Conservation (phyloP, 2,888 invertebrate genomes). For the Troglohyphantes excavatus region DNA sequence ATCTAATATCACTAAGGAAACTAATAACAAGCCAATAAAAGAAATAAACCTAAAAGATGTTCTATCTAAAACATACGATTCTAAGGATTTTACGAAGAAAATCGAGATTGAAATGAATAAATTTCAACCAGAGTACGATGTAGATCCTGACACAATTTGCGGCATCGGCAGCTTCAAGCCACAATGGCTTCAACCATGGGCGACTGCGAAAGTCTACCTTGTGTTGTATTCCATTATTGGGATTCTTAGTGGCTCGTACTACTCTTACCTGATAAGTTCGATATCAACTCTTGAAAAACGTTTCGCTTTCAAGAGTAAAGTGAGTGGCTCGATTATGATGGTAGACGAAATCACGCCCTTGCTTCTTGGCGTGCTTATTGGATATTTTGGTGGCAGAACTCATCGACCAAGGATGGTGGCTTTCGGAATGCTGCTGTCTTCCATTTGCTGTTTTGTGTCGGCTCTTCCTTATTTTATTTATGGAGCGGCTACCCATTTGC, state of each 20-base stretch:
- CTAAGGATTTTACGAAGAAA: conserved; percentile 3
- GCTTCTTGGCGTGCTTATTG: conserved; percentile 70
- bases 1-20: neutral
- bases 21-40: neutral
- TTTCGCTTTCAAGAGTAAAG: conserved; percentile 79
- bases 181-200: conserved; percentile 78
- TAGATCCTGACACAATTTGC: conserved; percentile 71
- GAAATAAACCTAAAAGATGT: conserved; percentile 17
- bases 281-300: conserved; percentile 79
- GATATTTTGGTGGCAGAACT: conserved; percentile 78
- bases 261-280: conserved; percentile 75
- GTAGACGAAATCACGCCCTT: conserved; percentile 78
- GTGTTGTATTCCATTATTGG: conserved; percentile 76
- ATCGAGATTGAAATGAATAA: conserved; percentile 4
- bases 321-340: conserved; percentile 78
- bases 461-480: conserved; percentile 79
- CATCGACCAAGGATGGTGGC: conserved; percentile 78
- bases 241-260: conserved; percentile 79
- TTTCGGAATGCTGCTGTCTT: conserved; percentile 68
- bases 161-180: conserved; percentile 79
- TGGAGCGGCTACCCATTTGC: conserved; percentile 73
- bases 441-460: conserved; percentile 70
- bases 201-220: conserved; percentile 75
- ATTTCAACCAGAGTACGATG: neutral
- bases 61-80: neutral